Percentiles rank a stretch among this genome's conserved stretches.
These are phyloP conservation scores for Toxonevra muliebris DNA, from an alignment of 2,888 invertebrate genomes.

Conservation along the genomic window DNA sequence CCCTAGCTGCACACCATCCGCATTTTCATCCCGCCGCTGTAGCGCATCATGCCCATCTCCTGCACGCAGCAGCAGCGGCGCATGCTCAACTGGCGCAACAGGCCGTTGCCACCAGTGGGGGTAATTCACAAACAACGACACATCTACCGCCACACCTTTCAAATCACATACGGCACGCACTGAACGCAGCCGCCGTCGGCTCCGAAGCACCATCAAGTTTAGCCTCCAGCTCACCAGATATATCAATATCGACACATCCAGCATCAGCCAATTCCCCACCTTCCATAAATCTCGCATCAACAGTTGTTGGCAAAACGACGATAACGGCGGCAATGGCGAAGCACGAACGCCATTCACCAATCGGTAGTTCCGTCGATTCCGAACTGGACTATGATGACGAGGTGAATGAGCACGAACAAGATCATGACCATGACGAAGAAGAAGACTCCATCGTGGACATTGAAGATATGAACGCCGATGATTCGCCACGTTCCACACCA, in stretches of 20 bases:
- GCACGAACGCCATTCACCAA: slow-evolving; percentile 64
- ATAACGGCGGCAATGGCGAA: slow-evolving; percentile 50
- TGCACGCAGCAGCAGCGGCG: slow-evolving; percentile 57
- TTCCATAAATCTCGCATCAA: slow-evolving; percentile 33
- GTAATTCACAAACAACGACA: slow-evolving; percentile 20
- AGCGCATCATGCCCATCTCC: slow-evolving; percentile 58
- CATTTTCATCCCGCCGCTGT: slow-evolving; percentile 51
- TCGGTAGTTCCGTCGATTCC: slow-evolving; percentile 64
- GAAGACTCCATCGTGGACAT: slow-evolving; percentile 80
- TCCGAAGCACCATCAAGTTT: slow-evolving; percentile 61
- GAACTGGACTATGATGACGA: slow-evolving; percentile 64
- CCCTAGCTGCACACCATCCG: slow-evolving; percentile 46
- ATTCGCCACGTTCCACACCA: slow-evolving; percentile 63
- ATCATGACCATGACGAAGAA: slow-evolving; percentile 57
- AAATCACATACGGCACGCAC: slow-evolving; percentile 51
- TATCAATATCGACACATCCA: slow-evolving; percentile 11
- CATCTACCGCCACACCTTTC: slow-evolving; percentile 30
- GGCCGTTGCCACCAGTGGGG: slow-evolving; percentile 38
- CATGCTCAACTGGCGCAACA: slow-evolving; percentile 53
- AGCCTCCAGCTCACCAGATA: slow-evolving; percentile 35
- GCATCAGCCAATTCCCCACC: slow-evolving; percentile 47
- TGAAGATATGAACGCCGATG: slow-evolving; percentile 76
- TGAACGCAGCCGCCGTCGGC: slow-evolving; percentile 48
- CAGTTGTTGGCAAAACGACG: slow-evolving; percentile 30
- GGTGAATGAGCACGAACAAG: slow-evolving; percentile 50